phyloP scores from a whole-genome alignment of 2,888 invertebrate species.

The Loripinus fragilis region DNA sequence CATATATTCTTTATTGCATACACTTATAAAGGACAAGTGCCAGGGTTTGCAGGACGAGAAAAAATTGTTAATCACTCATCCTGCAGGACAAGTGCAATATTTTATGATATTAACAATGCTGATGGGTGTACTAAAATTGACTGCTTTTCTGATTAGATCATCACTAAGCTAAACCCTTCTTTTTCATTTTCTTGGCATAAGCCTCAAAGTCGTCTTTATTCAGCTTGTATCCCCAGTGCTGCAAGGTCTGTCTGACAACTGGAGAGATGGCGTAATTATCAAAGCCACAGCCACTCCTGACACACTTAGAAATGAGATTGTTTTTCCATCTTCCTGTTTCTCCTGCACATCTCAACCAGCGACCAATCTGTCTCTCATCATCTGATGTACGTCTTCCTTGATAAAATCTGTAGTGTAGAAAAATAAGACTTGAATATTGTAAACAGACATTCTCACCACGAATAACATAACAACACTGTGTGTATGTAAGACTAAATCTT shows the following conservation, averaged over 20 bases:
- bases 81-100: no score
- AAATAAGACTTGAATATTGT: no score
- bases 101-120: no score
- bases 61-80: no score
- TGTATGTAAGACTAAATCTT: no score
- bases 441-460: no score
- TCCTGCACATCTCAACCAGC: slow-evolving; percentile 77
- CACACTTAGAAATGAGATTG: slow-evolving; percentile 77
- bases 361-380: slow-evolving; percentile 75
- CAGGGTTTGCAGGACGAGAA: no score
- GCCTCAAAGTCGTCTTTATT: slow-evolving; percentile 72
- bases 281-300: slow-evolving; percentile 65
- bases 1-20: no score
- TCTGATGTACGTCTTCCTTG: slow-evolving; percentile 72
- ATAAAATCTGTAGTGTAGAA: slow-evolving; percentile 65
- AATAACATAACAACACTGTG: no score
- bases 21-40: no score
- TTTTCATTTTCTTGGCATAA: slow-evolving; percentile 67
- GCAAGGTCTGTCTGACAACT: slow-evolving; percentile 76
- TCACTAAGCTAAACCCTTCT: slow-evolving; percentile 48
- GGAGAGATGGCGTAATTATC: slow-evolving; percentile 72
- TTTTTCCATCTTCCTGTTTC: slow-evolving; percentile 72
- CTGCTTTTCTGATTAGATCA: neutral
- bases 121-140: no score
- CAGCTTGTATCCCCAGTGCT: slow-evolving; percentile 76